Percentiles rank a stretch among this genome's conserved stretches.
Evolutionary conservation across 2,113 vertebrate species (phyloP).

Genomic region (Ceyx melanurus): DNA sequence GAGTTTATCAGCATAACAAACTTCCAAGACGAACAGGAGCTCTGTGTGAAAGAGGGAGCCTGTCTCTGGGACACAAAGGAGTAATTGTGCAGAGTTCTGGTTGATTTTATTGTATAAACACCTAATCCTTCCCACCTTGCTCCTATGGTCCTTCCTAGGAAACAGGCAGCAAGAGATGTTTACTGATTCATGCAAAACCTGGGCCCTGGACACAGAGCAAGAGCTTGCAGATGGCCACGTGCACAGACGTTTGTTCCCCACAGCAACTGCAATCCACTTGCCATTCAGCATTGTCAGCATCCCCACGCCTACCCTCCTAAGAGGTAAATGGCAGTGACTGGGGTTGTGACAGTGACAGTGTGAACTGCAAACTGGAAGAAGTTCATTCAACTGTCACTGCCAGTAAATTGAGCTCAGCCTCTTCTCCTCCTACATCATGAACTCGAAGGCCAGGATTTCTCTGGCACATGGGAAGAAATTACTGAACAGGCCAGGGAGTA

Average conservation of each 20-base stretch:
- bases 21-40: not conserved
- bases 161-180: not conserved
- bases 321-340: not conserved
- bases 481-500: not conserved
- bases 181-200: not conserved
- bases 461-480: not conserved
- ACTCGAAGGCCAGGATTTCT: conserved; percentile 1
- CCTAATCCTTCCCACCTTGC: conserved; percentile 34
- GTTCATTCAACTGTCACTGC: not conserved
- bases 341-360: not conserved
- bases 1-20: conserved; percentile 63
- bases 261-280: not conserved
- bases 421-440: not conserved
- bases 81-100: conserved; percentile 11
- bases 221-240: not conserved
- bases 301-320: not conserved
- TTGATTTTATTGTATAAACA: conserved; percentile 46
- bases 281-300: not conserved
- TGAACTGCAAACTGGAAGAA: not conserved
- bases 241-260: not conserved
- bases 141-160: not conserved
- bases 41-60: conserved; percentile 23
- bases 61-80: conserved; percentile 49
- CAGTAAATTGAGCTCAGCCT: conserved; percentile 5
- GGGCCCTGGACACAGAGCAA: not conserved